These are phyloP conservation scores for Parotocinclus haroldoi DNA, from an alignment of 2,797 vertebrate genomes.

Conservation along the genomic window DNA sequence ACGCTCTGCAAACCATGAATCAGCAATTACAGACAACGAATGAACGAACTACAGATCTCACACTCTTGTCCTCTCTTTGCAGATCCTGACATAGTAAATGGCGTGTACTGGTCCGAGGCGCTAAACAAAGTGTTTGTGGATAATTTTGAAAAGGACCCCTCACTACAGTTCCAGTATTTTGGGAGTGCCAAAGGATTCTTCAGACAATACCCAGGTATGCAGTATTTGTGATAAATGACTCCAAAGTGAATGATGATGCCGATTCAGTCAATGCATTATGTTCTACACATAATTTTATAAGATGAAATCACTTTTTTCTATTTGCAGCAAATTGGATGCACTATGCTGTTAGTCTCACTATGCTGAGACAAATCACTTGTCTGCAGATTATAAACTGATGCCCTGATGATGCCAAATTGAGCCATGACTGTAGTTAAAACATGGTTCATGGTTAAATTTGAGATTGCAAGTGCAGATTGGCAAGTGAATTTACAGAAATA, in stretches of 20 bases:
- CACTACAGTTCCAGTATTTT: conserved; percentile 97
- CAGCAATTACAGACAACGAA: neutral
- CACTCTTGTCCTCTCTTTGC: conserved; percentile 3
- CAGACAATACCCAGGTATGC: conserved; percentile 90
- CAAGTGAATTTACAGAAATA: no score
- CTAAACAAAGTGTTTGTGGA: conserved; percentile 97
- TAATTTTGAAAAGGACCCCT: conserved; percentile 92
- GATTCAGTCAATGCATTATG: conserved; percentile 45
- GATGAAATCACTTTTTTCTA: no score
- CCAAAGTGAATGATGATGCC: conserved; percentile 60
- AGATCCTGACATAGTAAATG: conserved; percentile 96
- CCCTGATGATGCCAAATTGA: no score
- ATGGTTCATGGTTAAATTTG: no score
- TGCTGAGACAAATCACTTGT: no score
- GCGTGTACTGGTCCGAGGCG: conserved; percentile 96
- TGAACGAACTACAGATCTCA: neutral
- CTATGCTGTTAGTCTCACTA: no score
- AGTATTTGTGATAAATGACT: neutral
- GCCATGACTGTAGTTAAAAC: no score
- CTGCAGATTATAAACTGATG: no score
- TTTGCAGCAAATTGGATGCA: no score
- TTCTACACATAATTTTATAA: no score
- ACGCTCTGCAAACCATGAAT: neutral
- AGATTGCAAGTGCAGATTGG: no score
- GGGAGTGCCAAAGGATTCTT: conserved; percentile 98